Evolutionary conservation across 23 tunicate genomes (phyloP).

Genomic region (Corella eumyota): DNA sequence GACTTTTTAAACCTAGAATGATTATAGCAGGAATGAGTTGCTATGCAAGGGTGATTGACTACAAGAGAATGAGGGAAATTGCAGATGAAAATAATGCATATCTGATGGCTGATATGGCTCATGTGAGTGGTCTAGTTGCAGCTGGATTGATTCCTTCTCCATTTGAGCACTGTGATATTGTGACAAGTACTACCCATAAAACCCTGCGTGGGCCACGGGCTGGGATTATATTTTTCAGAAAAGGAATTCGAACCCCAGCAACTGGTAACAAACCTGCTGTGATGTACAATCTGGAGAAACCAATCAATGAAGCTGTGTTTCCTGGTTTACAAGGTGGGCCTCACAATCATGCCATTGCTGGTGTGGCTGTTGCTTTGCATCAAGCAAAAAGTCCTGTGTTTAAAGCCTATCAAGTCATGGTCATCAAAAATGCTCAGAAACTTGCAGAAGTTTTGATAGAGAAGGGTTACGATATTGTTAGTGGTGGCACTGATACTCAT

Average conservation of each 20-base stretch:
- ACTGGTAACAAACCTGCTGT: conserved; percentile 32
- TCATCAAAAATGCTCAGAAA: conserved; percentile 60
- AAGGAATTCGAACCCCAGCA: conserved; percentile 49
- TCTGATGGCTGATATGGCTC: conserved; percentile 99
- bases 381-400: conserved; percentile 78
- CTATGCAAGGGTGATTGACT: conserved; percentile 87
- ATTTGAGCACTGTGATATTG: conserved; percentile 92
- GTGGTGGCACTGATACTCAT: conserved; percentile 97
- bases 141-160: conserved; percentile 92
- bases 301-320: conserved; percentile 97
- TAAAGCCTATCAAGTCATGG: conserved; percentile 76
- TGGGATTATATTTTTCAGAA: conserved; percentile 90
- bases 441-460: conserved; percentile 40
- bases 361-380: conserved; percentile 79
- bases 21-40: conserved; percentile 98
- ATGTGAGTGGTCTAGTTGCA: conserved; percentile 94
- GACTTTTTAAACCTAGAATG: conserved; percentile 84
- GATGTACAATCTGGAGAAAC: conserved; percentile 87
- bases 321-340: conserved; percentile 99
- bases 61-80: conserved; percentile 69
- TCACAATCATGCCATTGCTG: conserved; percentile 98
- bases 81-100: conserved; percentile 64
- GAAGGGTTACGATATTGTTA: conserved; percentile 72
- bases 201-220: conserved; percentile 93
- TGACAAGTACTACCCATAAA: conserved; percentile 98